Base-by-base conservation (phyloP, 2,888 invertebrate species). In the Tetheella fluctuosa region DNA sequence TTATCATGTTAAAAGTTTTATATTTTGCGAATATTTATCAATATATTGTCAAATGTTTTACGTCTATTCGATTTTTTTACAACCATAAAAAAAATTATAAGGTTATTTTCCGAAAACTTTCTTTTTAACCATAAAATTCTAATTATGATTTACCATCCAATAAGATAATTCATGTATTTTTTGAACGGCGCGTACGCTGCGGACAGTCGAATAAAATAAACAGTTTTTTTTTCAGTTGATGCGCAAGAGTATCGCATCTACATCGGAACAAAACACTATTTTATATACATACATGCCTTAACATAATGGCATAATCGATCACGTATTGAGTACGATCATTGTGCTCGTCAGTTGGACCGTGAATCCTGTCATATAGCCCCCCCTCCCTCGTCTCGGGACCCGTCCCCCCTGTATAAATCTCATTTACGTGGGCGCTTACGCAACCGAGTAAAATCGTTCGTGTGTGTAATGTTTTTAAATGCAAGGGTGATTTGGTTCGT, bases 291-390 rank as follows among this genome's bases (percentile, higher is more conserved):
- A 59, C 25, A 79, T 73, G 70, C 82, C 79, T 76, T 76, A 77
- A 74, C 69, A 88, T 86, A 89, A 86, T 88, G 76, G 88, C 83
- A 91, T 92, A 91, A 92, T 92, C 92, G 91, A 92, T 92, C 90
- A 88, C 81, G 87, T 90, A 92, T 91, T 90, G 90, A 89, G 88
- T 80, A 71, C 88, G 84, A 90, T 90, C 91, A 92, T 92, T 92
- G 92, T 92, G 83, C 76, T 88, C 85, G 81, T 83, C 82, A 85
- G 90, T 82, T 91, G 91, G 87, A 92, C 91, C 92, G 91, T 92
- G 89, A 90, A 91, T 92, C 92, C 92, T 92, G 91, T 90, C 90
- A 88, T 88, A 84, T 72, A 77, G 71, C 78, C 76, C 81, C 77
- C 76, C 70, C 71, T 74, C 73, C 73, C 64, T 65, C 62, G 59